Conservation (phyloP, 92 coral and sea anemone genomes). For the Siderastrea radians region DNA sequence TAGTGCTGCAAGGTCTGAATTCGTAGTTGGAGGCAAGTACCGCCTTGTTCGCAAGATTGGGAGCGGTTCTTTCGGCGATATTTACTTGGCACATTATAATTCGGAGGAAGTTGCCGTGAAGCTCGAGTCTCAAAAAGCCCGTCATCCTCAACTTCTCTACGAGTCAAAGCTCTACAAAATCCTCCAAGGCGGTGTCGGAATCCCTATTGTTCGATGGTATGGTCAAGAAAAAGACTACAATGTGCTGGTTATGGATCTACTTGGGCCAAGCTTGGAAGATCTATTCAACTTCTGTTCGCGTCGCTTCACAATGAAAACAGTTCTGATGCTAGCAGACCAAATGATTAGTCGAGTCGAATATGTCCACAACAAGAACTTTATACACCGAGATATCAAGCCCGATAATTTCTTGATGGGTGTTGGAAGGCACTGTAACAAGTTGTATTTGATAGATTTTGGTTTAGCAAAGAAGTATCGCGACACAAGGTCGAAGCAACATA, state of each 20-base stretch:
- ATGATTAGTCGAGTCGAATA: constrained; percentile 99
- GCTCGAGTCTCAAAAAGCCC: constrained; percentile 97
- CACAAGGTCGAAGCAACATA: constrained; percentile 93
- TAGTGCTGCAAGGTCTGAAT: constrained; percentile 84
- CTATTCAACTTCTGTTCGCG: constrained; percentile 99
- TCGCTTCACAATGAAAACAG: constrained; percentile 99
- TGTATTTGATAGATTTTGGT: constrained; percentile 98
- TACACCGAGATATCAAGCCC: constrained; percentile 99
- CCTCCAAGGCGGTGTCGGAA: constrained; percentile 98
- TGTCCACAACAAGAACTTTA: constrained; percentile 99
- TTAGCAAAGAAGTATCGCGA: constrained; percentile 98
- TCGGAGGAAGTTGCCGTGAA: constrained; percentile 99
- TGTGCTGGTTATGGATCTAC: constrained; percentile 96
- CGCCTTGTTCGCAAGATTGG: constrained; percentile 98
- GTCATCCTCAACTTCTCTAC: constrained; percentile 99
- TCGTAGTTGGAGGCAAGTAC: constrained; percentile 93
- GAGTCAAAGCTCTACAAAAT: constrained; percentile 98
- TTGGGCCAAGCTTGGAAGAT: constrained; percentile 99
- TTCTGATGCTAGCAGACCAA: constrained; percentile 99
- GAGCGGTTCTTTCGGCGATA: constrained; percentile 99
- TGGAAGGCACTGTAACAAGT: constrained; percentile 97
- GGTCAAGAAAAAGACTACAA: constrained; percentile 99
- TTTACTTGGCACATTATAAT: constrained; percentile 92
- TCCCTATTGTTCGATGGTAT: constrained; percentile 94
- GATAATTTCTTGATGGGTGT: constrained; percentile 99